phyloP scores from a whole-genome alignment of 2,113 vertebrate genomes.

The Pipra filicauda region DNA sequence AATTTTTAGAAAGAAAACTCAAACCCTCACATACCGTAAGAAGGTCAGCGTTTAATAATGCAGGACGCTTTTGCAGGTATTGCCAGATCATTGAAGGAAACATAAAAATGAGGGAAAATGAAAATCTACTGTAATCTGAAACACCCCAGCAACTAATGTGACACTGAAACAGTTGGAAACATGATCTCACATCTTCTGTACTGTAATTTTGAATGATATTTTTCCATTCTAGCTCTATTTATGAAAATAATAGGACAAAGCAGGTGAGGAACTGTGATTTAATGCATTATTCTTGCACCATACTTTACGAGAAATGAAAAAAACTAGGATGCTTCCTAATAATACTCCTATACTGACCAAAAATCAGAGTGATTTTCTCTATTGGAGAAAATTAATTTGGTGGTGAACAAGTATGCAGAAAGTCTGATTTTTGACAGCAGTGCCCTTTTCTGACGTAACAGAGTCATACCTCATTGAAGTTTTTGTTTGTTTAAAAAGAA shows the following conservation, averaged over 20 bases:
- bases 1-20: background rate
- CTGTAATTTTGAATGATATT: background rate
- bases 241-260: background rate
- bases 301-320: background rate
- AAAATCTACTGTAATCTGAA: background rate
- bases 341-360: background rate
- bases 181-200: background rate
- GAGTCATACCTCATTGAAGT: background rate
- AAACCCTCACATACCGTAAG: background rate
- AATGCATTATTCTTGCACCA: background rate
- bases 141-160: background rate
- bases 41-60: background rate
- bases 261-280: background rate
- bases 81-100: background rate
- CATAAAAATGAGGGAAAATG: background rate
- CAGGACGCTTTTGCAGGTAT: background rate
- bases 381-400: background rate
- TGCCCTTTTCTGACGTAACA: background rate
- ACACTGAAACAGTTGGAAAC: background rate
- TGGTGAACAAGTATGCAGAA: background rate
- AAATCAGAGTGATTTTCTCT: background rate
- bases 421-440: background rate
- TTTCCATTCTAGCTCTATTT: background rate
- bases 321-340: background rate
- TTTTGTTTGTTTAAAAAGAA: background rate